Percentiles rank a stretch among this genome's conserved stretches.
These are phyloP conservation scores for Clarias platycephalus DNA, from an alignment of 2,797 vertebrate genomes.

Conservation along the genomic window DNA sequence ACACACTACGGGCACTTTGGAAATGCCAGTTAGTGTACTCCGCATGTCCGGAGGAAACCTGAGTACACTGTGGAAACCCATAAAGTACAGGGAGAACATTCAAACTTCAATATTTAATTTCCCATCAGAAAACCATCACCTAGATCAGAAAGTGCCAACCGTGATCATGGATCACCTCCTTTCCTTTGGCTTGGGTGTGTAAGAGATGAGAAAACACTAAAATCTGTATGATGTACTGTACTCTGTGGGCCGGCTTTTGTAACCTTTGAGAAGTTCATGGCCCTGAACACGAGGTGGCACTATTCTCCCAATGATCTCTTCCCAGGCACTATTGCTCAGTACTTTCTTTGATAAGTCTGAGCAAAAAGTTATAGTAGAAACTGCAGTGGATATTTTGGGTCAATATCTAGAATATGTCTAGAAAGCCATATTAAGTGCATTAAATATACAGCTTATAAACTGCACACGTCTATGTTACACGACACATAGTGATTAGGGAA, in stretches of 20 bases:
- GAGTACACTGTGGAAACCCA: too few relatives aligned
- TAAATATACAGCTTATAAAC: neutral
- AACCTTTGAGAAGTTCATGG: neutral
- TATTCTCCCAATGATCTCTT: constrained; percentile 16
- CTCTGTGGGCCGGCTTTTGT: neutral
- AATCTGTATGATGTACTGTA: neutral
- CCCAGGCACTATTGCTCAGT: neutral
- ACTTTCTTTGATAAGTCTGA: neutral
- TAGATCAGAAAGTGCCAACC: neutral
- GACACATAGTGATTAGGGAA: neutral
- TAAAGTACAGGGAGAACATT: too few relatives aligned
- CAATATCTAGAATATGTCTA: neutral
- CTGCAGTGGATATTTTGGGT: neutral
- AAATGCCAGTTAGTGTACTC: too few relatives aligned
- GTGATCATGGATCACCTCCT: neutral
- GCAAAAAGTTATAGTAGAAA: neutral
- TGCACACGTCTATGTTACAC: too few relatives aligned
- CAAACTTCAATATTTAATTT: too few relatives aligned
- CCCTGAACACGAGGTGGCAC: constrained; percentile 34
- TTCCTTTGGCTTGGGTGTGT: neutral
- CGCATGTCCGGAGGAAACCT: too few relatives aligned
- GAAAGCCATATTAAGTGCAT: neutral
- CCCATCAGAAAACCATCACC: too few relatives aligned
- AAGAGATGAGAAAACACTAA: neutral
- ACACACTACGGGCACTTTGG: too few relatives aligned